These are phyloP conservation scores for Phylloscopus whistleri DNA, from an alignment of 2,113 vertebrate species.

Conservation along the genomic window DNA sequence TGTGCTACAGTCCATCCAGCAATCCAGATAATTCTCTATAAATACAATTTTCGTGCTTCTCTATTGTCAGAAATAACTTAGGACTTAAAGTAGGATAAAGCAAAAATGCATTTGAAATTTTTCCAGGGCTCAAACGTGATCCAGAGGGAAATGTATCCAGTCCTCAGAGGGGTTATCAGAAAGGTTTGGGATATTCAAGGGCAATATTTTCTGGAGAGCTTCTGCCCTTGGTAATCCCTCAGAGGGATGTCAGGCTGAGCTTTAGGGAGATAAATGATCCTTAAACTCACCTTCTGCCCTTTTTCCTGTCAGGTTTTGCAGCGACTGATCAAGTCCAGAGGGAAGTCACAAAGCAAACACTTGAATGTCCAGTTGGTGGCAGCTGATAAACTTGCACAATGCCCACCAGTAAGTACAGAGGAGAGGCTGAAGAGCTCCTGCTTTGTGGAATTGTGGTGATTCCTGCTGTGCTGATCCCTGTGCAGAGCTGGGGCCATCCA, in stretches of 20 bases:
- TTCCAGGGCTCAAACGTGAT: neutral
- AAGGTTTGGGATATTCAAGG: neutral
- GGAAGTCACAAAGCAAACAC: slow-evolving; percentile 98
- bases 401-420: slow-evolving; percentile 87
- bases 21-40: neutral
- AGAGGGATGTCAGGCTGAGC: neutral
- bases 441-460: neutral
- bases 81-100: neutral
- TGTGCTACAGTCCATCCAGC: neutral
- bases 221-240: neutral
- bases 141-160: neutral
- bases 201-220: neutral
- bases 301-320: slow-evolving; percentile 85
- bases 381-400: slow-evolving; percentile 95
- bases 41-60: neutral
- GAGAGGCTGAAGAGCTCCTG: neutral
- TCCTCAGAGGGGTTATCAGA: neutral
- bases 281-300: neutral
- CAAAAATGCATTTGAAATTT: neutral
- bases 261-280: neutral
- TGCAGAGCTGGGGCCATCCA: neutral
- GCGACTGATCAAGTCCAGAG: slow-evolving; percentile 95
- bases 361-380: slow-evolving; percentile 97
- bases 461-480: neutral
- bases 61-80: neutral